Conservation (phyloP, 2,113 vertebrate genomes). For the Erinaceus europaeus region DNA sequence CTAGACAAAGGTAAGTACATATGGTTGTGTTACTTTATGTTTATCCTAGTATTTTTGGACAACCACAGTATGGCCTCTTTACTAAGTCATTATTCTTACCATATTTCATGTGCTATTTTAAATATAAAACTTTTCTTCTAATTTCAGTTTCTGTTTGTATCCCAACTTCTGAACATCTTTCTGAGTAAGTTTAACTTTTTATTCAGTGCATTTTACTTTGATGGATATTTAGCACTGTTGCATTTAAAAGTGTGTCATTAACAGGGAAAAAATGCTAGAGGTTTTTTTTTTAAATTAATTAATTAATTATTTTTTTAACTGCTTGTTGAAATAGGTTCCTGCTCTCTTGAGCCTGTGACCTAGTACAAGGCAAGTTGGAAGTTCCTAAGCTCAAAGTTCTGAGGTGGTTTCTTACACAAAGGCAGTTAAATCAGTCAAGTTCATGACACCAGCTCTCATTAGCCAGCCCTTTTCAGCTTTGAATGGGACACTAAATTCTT, state of each 20-base stretch:
- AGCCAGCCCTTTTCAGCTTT: conserved; percentile 52
- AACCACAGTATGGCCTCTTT: conserved; percentile 54
- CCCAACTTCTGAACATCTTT: conserved; percentile 80
- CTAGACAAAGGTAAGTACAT: conserved; percentile 87
- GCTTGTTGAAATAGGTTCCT: conserved; percentile 76
- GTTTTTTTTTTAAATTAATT: conserved; percentile 36
- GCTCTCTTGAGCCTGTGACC: conserved; percentile 68
- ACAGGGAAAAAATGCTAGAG: conserved; percentile 67
- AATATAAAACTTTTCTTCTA: conserved; percentile 77
- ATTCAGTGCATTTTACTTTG: conserved; percentile 63
- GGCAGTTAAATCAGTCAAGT: conserved; percentile 58
- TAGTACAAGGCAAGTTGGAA: conserved; percentile 69
- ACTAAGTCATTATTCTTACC: conserved; percentile 61
- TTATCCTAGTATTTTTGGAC: conserved; percentile 52
- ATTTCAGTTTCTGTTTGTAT: conserved; percentile 83
- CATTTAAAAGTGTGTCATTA: conserved; percentile 61
- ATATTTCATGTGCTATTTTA: conserved; percentile 18
- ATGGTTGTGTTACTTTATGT: background rate
- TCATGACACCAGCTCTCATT: conserved; percentile 47
- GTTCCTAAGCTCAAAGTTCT: conserved; percentile 76
- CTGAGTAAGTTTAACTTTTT: conserved; percentile 86
- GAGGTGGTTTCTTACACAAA: conserved; percentile 64
- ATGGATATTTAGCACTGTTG: conserved; percentile 57
- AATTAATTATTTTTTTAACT: conserved; percentile 56
- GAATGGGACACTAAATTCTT: conserved; percentile 49